Conservation (phyloP, 2,888 invertebrate genomes). For the Spodoptera picta region DNA sequence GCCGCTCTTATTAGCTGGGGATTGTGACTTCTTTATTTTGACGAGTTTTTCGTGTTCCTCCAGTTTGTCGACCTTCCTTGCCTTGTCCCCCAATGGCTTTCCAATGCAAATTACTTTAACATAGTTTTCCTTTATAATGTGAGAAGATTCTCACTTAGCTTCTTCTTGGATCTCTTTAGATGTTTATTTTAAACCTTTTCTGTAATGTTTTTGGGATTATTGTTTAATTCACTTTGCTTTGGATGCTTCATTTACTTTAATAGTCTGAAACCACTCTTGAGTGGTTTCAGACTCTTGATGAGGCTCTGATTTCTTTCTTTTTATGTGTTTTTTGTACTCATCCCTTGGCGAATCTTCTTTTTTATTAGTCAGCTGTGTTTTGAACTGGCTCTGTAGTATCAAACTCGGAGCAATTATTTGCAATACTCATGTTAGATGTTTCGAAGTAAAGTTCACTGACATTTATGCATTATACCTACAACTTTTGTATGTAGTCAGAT, state of each 20-base stretch:
- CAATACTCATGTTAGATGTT: background rate
- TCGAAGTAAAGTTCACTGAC: slow-evolving; percentile 8
- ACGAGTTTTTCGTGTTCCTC: slow-evolving; percentile 38
- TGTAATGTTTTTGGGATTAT: no score
- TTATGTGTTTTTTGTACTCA: no score
- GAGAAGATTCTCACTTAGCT: slow-evolving; percentile 8
- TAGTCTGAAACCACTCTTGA: no score
- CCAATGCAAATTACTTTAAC: slow-evolving; percentile 33
- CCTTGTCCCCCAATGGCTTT: slow-evolving; percentile 24
- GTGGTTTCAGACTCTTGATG: no score
- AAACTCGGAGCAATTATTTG: slow-evolving; percentile 15
- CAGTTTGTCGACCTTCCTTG: slow-evolving; percentile 10
- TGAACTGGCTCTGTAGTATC: background rate
- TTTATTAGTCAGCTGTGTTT: no score
- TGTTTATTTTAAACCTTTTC: background rate
- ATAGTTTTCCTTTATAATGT: slow-evolving; percentile 27
- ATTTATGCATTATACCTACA: background rate
- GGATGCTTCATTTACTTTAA: no score
- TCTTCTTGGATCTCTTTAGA: background rate
- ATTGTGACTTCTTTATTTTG: slow-evolving; percentile 47
- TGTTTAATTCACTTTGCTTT: background rate
- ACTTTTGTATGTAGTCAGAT: slow-evolving; percentile 2
- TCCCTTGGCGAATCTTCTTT: no score
- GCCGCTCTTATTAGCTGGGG: slow-evolving; percentile 48
- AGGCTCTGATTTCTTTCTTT: no score